Evolutionary conservation across 2,888 invertebrate genomes (phyloP).

Genomic region (Hirtodrosophila confusa): DNA sequence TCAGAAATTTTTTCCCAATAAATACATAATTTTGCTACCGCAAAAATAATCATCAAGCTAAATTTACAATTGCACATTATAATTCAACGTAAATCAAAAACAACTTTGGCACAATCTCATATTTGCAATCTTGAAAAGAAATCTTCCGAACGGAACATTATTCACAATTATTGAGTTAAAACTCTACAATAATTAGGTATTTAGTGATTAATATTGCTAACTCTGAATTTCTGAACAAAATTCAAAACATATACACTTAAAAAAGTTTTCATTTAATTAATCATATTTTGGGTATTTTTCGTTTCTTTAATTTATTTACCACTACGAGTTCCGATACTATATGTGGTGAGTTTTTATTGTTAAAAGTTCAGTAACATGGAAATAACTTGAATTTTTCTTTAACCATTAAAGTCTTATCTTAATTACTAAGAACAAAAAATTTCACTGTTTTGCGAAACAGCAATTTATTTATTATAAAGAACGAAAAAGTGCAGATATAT

Average conservation of each 20-base stretch:
- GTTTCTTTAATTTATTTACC: too few species aligned
- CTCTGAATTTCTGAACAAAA: too few species aligned
- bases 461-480: not conserved
- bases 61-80: constrained; percentile 1
- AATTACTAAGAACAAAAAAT: not conserved
- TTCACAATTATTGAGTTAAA: too few species aligned
- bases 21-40: constrained; percentile 21
- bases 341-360: too few species aligned
- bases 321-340: too few species aligned
- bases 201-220: too few species aligned
- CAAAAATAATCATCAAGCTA: constrained; percentile 5
- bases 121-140: not conserved
- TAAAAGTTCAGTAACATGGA: too few species aligned
- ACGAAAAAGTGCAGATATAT: not conserved
- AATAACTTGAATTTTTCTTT: too few species aligned
- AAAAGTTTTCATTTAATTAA: too few species aligned
- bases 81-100: not conserved
- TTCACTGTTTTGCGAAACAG: not conserved
- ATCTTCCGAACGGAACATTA: not conserved
- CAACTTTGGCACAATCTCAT: constrained; percentile 6
- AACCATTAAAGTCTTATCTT: not conserved
- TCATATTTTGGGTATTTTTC: too few species aligned
- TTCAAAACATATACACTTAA: too few species aligned
- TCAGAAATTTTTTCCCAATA: constrained; percentile 1
- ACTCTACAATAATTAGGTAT: too few species aligned